Evolutionary conservation across 2,113 vertebrate species (phyloP), one percentile per base, ranked within the genome.

Genomic region (Rattus rattus): DNA sequence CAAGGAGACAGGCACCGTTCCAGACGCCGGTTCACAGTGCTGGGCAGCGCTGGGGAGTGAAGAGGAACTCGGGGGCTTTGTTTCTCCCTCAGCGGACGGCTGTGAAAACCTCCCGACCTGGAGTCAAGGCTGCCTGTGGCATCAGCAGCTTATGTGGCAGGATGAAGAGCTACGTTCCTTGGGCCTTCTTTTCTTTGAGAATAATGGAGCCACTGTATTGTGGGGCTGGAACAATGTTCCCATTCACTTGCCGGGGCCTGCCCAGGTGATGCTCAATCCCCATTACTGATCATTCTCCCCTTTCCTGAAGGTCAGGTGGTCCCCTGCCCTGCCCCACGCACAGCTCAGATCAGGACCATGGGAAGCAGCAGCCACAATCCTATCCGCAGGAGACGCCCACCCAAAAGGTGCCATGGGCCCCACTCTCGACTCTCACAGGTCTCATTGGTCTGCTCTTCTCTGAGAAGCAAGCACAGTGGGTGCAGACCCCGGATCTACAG

Each of bases 31-130:
- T 26, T 30, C 61, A 54, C 0, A 0, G 3, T 52, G n/a, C 19
- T 61, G 43, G 72, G 88, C 54, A 1, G 75, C 6, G 0, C 43
- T 20, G 8, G 28, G 36, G 2, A 22, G 5, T 1, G 8, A 39
- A 0, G 3, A 47, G 56, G 33, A 19, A 16, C 4, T 0, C 0
- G 0, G 2, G 19, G 30, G 47, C 0, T 0, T 49, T 39, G 24
- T 12, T 11, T 54, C 36, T 59, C 16, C 2, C 9, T 69, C n/a
- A 67, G 33, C 59, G 69, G 69, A 20, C 56, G n/a, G 49, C 17
- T 83, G 85, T 52, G n/a, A 73, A 28, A 85, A 19, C 39, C 11
- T 0, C 33, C 0, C 0, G 43, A 61, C 5, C 16, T 6, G 19
- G 2, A 14, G 14, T n/a, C 79, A 72, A 85, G 77, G 75, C 28